Percentiles rank a stretch among this genome's conserved stretches.
Conservation (phyloP, 2,888 invertebrate genomes). For the Acrobeloides nanus region DNA sequence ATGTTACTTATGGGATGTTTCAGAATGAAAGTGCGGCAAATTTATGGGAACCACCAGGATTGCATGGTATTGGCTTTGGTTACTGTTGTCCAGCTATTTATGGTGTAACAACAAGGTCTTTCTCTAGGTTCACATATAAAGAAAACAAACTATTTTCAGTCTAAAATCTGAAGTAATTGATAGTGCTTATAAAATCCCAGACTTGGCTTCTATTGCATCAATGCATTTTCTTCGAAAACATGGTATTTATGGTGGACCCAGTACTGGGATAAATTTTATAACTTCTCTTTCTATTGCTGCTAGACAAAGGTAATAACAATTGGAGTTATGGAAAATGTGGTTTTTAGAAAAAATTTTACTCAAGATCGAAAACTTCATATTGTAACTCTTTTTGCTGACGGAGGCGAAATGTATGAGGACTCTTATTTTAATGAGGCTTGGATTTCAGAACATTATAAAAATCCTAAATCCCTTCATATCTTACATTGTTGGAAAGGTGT, state of each 20-base stretch:
- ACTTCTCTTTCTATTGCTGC: slow-evolving; percentile 32
- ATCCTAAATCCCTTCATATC: too few relatives aligned
- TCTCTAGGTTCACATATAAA: too few relatives aligned
- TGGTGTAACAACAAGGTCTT: slow-evolving; percentile 12
- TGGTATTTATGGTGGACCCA: slow-evolving; percentile 20
- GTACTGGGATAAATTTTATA: slow-evolving; percentile 35
- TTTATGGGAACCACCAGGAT: slow-evolving; percentile 36
- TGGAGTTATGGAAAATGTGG: too few relatives aligned
- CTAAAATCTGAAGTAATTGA: slow-evolving; percentile 34
- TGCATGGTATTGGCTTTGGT: slow-evolving; percentile 43
- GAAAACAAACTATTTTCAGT: slow-evolving; percentile 8
- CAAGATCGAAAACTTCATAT: too few relatives aligned
- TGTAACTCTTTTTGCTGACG: too few relatives aligned
- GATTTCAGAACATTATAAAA: too few relatives aligned
- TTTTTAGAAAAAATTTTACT: too few relatives aligned
- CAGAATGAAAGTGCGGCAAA: slow-evolving; percentile 31
- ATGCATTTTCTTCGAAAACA: slow-evolving; percentile 24
- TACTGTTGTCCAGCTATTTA: slow-evolving; percentile 8
- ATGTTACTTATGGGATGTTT: slow-evolving; percentile 31
- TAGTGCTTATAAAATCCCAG: slow-evolving; percentile 38
- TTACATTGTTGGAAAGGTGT: too few relatives aligned
- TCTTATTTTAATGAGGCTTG: too few relatives aligned
- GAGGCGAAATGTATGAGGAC: too few relatives aligned
- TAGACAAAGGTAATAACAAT: slow-evolving; percentile 15
- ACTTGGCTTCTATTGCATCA: slow-evolving; percentile 37